A percentile compares a stretch with the other conserved stretches of the same genome.
Conservation (phyloP, 2,113 vertebrate genomes). For the Triplophysa dalaica region DNA sequence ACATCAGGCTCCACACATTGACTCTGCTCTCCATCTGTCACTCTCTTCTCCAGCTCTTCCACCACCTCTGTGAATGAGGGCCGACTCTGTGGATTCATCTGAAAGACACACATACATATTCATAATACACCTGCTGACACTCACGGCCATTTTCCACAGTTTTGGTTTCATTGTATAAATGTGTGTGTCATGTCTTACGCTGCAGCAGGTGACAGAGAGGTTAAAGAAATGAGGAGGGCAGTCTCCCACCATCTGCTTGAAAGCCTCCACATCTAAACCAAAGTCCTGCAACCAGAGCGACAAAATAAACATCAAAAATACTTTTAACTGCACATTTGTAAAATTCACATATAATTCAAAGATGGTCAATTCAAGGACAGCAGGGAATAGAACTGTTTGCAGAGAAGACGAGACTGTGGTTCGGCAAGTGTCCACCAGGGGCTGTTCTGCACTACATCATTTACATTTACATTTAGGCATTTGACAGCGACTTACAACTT, state of each 20-base stretch:
- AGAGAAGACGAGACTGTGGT: no score
- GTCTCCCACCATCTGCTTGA: slow-evolving; percentile 81
- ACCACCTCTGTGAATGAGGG: slow-evolving; percentile 83
- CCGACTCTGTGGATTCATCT: slow-evolving; percentile 83
- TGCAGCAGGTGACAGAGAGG: slow-evolving; percentile 89
- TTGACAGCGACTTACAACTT: no score
- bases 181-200: slow-evolving; percentile 71
- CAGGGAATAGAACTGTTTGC: no score
- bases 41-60: slow-evolving; percentile 74
- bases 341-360: background rate
- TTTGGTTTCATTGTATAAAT: background rate
- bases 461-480: no score
- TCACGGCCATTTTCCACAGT: no score
- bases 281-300: slow-evolving; percentile 77
- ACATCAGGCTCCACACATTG: slow-evolving; percentile 22
- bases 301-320: background rate
- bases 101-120: slow-evolving; percentile 7
- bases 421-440: no score
- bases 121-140: no score
- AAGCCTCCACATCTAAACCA: slow-evolving; percentile 84
- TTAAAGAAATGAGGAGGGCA: slow-evolving; percentile 84
- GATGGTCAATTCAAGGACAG: background rate
- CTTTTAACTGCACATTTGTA: slow-evolving; percentile 43
- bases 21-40: slow-evolving; percentile 47
- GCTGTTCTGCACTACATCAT: no score